These are phyloP conservation scores for Sinohyriopsis cumingii DNA, from an alignment of 2,888 invertebrate species.

Conservation along the genomic window DNA sequence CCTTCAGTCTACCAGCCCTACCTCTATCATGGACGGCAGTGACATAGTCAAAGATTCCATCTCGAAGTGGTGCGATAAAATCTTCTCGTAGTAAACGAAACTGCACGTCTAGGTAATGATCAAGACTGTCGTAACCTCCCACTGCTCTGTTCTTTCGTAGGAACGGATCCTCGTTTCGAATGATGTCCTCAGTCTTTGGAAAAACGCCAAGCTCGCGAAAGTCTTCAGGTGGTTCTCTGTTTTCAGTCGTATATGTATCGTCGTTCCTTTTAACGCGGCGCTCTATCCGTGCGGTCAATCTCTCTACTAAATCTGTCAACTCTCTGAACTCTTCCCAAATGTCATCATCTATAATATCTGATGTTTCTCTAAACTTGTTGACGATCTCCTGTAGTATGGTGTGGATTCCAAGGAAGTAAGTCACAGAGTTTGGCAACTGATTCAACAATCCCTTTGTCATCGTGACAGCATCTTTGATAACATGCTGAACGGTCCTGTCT, in stretches of 20 bases:
- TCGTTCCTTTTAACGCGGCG: conserved; percentile 4
- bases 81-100: conserved; percentile 87
- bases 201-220: conserved; percentile 68
- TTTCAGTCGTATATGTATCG: background rate
- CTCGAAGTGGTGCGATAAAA: conserved; percentile 82
- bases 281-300: background rate
- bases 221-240: conserved; percentile 71
- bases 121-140: conserved; percentile 78
- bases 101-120: conserved; percentile 84
- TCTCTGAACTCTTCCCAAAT: conserved; percentile 23
- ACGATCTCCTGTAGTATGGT: conserved; percentile 20
- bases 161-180: conserved; percentile 68
- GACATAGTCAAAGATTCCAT: conserved; percentile 78
- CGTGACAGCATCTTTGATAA: conserved; percentile 25
- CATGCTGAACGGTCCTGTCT: conserved; percentile 14
- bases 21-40: conserved; percentile 19
- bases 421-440: conserved; percentile 24
- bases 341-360: conserved; percentile 24
- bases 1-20: conserved; percentile 18
- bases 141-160: conserved; percentile 77
- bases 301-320: conserved; percentile 29
- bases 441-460: conserved; percentile 19
- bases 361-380: conserved; percentile 20
- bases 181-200: conserved; percentile 68
- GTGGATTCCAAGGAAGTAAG: conserved; percentile 29